These are phyloP conservation scores for Tragelaphus oryx DNA, from an alignment of 2,797 vertebrate species.

Conservation along the genomic window DNA sequence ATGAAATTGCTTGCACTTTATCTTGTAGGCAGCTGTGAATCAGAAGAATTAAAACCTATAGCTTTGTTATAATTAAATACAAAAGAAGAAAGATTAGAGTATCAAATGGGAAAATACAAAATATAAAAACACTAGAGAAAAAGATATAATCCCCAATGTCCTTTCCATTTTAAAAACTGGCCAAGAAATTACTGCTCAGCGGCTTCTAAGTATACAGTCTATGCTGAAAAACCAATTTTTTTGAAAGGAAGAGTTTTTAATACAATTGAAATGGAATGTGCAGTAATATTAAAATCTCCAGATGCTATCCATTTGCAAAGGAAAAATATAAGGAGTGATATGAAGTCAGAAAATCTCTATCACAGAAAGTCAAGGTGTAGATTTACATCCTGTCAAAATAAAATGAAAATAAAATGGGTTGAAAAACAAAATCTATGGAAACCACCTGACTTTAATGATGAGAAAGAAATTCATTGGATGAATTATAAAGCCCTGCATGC, in stretches of 20 bases:
- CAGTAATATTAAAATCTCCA: constrained; percentile 7
- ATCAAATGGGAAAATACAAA: not conserved
- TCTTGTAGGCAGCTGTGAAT: not conserved
- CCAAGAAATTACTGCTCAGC: not conserved
- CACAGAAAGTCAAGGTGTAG: not conserved
- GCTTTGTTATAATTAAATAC: not conserved
- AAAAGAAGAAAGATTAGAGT: not conserved
- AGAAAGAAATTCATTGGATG: not conserved
- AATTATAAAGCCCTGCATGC: not conserved
- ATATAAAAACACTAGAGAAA: not conserved
- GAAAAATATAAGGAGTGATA: not conserved
- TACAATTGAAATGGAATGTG: constrained; percentile 23
- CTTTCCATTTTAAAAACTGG: not conserved
- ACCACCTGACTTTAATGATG: not conserved
- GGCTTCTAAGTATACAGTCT: not conserved
- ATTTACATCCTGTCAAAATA: not conserved
- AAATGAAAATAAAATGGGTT: not conserved
- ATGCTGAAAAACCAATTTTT: not conserved
- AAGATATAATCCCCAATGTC: not conserved
- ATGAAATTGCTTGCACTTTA: not conserved
- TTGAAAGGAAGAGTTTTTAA: not conserved
- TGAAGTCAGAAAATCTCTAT: not conserved
- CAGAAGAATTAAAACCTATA: not conserved
- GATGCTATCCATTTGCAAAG: constrained; percentile 15
- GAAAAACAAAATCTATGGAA: not conserved